Conservation (phyloP, 2,113 vertebrate species). For the Burhinus bistriatus region DNA sequence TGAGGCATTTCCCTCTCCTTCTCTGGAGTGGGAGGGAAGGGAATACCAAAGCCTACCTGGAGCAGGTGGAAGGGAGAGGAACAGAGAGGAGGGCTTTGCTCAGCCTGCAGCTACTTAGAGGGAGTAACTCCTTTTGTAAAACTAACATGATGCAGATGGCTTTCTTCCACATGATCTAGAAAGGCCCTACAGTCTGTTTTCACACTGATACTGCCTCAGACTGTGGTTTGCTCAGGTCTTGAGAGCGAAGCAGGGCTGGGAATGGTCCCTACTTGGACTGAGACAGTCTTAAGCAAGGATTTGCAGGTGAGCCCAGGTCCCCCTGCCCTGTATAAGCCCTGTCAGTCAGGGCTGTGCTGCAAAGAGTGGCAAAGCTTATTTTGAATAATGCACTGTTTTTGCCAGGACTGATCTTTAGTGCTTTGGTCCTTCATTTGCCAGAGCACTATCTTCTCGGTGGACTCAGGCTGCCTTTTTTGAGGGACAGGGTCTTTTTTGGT, state of each 20-base stretch:
- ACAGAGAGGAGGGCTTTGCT: neutral
- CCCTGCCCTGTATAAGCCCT: too few species aligned
- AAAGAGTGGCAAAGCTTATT: neutral
- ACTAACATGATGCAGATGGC: neutral
- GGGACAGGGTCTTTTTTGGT: neutral
- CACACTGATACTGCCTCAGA: neutral
- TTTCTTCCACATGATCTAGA: neutral
- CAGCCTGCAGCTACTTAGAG: neutral
- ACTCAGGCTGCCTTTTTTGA: neutral
- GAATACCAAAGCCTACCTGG: neutral
- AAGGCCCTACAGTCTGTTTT: neutral
- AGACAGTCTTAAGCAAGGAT: neutral
- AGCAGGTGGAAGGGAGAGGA: neutral
- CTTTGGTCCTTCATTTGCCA: neutral
- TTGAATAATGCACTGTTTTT: neutral
- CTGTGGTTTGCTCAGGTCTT: neutral
- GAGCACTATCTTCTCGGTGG: neutral
- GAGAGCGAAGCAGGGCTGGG: neutral
- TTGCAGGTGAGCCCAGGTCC: neutral
- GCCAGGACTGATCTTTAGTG: neutral
- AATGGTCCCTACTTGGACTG: neutral
- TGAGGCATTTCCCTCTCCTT: neutral
- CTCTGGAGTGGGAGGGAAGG: neutral
- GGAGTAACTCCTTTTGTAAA: neutral
- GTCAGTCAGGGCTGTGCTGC: too few species aligned